Base-by-base conservation (phyloP, 2,113 vertebrate species). In the Osmerus eperlanus region DNA sequence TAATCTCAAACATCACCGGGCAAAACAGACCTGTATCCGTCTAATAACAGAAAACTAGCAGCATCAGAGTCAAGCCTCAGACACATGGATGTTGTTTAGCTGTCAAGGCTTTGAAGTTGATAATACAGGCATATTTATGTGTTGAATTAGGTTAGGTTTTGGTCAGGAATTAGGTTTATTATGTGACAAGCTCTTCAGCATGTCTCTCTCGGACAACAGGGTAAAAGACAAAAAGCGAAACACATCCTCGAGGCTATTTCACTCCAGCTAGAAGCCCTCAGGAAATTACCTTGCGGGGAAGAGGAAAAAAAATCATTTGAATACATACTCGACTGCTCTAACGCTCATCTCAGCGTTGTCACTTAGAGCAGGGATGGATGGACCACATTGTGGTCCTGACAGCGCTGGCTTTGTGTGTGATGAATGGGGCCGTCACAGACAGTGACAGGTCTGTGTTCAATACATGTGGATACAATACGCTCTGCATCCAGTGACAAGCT, bases 391-490 rank as follows among this genome's bases (percentile, higher is more conserved):
- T 91, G 87, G 81, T 18, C 60, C 82, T 92, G 91, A 90, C 91
- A 90, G 89, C 81, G 84, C 81, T 86, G 88, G 88, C 89, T 91
- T 91, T 91, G 89, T 89, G 87, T 74, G 87, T 92, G 91, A 92
- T 92, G 91, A 92, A 92, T 92, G 91, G 90, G 86, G 82, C 89
- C 91, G 91, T 91, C 91, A 91, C 84, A 78, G 73, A 84, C 81
- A 77, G 72, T 91, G 91, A 91, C 90, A 91, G 89, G 82, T 89
- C 84, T 79, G 89, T 92, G 91, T 92, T 92, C 91, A 90, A 91
- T 92, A 91, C 90, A 92, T 90, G 89, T 87, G 90, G 91, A 92
- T 89, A 92, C 91, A 92, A 92, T 89, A 88, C 87, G 81, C 81
- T 86, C 88, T 87, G 89, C 88, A 90, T 91, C 87, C 86, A 65